Conservation (phyloP, 2,888 invertebrate genomes). For the Euzetes globulus region DNA sequence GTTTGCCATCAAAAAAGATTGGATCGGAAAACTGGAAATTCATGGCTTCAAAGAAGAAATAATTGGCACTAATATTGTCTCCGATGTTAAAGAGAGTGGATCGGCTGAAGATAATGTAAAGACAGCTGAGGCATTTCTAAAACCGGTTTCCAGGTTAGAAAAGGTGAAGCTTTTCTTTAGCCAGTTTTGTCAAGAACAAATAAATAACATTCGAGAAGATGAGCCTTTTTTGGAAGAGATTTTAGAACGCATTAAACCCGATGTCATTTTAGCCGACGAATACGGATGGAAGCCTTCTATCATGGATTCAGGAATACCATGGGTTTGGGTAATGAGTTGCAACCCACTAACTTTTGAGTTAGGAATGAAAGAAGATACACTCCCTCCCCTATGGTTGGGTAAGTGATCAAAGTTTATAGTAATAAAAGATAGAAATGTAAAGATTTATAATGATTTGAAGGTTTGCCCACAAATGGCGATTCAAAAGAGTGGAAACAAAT, state of each 20-base stretch:
- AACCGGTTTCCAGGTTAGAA: too few species aligned
- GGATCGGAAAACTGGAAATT: neutral
- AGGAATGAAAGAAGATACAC: neutral
- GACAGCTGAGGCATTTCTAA: too few species aligned
- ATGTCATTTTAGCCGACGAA: neutral
- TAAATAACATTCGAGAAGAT: too few species aligned
- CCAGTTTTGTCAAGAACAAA: too few species aligned
- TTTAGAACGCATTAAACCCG: neutral
- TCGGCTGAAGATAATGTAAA: too few species aligned
- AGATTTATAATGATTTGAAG: neutral
- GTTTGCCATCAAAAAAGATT: neutral
- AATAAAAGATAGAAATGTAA: neutral
- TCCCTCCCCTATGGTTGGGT: neutral
- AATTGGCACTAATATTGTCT: too few species aligned
- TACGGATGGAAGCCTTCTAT: neutral
- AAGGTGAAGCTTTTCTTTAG: too few species aligned
- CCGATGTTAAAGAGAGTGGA: too few species aligned
- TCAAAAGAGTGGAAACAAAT: conserved; percentile 1
- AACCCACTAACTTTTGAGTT: neutral
- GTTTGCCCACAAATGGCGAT: conserved; percentile 23
- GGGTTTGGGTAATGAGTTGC: neutral
- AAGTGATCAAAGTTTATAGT: neutral
- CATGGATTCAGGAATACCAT: neutral
- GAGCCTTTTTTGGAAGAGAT: neutral
- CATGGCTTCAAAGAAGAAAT: neutral